Percentiles rank a stretch among this genome's conserved stretches.
Conservation (phyloP, 2,113 vertebrate genomes). For the Synchiropus splendidus region DNA sequence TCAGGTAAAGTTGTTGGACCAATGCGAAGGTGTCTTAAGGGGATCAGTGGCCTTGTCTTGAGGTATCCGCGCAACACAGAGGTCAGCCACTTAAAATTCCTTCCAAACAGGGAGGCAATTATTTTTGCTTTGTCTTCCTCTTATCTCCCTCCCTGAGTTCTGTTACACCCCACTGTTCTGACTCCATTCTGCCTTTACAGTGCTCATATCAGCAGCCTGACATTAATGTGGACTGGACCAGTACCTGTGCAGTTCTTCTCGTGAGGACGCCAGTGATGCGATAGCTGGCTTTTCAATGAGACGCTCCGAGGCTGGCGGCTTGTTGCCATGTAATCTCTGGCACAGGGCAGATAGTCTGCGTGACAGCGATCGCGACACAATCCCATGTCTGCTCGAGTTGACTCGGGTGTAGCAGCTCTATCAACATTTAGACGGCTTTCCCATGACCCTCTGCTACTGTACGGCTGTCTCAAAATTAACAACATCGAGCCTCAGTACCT, state of each 20-base stretch:
- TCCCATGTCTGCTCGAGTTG: constrained; percentile 17
- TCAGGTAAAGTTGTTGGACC: too few relatives aligned
- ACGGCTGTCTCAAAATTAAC: too few relatives aligned
- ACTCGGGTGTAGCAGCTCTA: constrained; percentile 3
- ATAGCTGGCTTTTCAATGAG: constrained; percentile 64
- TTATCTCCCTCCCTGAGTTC: constrained; percentile 34
- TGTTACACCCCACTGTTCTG: constrained; percentile 36
- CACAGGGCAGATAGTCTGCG: constrained; percentile 31
- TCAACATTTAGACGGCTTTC: constrained; percentile 10
- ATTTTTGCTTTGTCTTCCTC: constrained; percentile 24
- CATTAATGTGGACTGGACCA: constrained; percentile 49
- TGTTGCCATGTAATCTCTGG: constrained; percentile 49
- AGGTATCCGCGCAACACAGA: background rate
- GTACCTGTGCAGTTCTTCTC: constrained; percentile 45
- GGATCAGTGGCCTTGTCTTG: constrained; percentile 5
- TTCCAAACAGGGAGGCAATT: constrained; percentile 57
- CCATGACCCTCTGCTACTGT: too few relatives aligned
- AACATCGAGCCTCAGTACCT: too few relatives aligned
- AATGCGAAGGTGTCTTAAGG: too few relatives aligned
- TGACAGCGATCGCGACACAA: constrained; percentile 30
- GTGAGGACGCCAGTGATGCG: constrained; percentile 24
- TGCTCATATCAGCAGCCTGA: constrained; percentile 35
- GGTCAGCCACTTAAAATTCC: too few relatives aligned
- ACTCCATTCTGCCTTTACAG: constrained; percentile 19
- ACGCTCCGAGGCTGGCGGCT: constrained; percentile 43